Evolutionary conservation across 2,113 vertebrate genomes (phyloP).

Genomic region (Philantomba maxwellii): DNA sequence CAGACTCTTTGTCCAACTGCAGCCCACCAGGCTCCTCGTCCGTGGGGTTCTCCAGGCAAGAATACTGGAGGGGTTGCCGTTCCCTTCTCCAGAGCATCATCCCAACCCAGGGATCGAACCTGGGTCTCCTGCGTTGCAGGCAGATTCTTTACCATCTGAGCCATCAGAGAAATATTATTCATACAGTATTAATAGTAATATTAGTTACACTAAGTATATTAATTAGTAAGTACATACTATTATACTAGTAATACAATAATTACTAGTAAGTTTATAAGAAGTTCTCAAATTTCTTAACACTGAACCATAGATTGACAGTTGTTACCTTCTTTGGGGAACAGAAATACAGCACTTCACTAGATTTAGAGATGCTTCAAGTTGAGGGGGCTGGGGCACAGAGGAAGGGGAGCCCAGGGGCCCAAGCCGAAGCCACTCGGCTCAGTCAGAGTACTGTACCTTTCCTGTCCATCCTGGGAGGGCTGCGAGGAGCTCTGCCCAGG

Average conservation of each 20-base stretch:
- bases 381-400: background rate
- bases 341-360: background rate
- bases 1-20: background rate
- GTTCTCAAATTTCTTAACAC: background rate
- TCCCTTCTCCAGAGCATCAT: background rate
- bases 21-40: background rate
- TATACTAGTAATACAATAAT: background rate
- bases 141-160: background rate
- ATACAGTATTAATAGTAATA: background rate
- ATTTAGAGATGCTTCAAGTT: background rate
- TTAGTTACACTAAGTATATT: background rate
- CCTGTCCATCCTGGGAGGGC: constrained; percentile 79
- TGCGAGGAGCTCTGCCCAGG: constrained; percentile 76
- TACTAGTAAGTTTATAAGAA: background rate
- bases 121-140: background rate
- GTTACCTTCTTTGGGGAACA: background rate
- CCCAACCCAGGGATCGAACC: background rate
- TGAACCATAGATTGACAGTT: background rate
- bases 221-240: background rate
- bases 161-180: background rate
- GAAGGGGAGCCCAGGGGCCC: background rate
- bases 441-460: constrained; percentile 72
- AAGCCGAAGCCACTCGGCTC: rapidly evolving
- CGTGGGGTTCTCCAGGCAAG: background rate
- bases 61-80: background rate